Conservation (phyloP, 2,797 vertebrate genomes). For the Rhinella marina region DNA sequence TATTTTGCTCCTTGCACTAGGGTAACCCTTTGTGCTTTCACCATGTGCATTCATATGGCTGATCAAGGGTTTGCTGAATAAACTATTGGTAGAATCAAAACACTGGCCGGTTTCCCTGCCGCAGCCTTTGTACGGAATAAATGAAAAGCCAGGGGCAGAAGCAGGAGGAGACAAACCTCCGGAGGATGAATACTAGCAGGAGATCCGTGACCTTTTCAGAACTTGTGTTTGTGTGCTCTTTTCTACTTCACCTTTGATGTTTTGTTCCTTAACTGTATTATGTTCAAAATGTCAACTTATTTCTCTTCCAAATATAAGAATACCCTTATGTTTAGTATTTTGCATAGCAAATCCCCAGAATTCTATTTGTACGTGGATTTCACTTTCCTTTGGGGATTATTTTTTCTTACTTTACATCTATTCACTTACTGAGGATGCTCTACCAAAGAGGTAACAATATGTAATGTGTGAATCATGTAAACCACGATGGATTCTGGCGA, state of each 20-base stretch:
- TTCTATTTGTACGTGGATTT: not conserved
- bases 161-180: not conserved
- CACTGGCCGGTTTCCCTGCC: not conserved
- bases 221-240: not conserved
- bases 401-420: too few relatives aligned
- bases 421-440: not conserved
- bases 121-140: constrained; percentile 15
- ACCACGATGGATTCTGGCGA: not conserved
- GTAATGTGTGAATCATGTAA: not conserved
- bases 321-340: not conserved
- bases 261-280: constrained; percentile 36
- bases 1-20: not conserved
- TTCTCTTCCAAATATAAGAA: not conserved
- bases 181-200: constrained; percentile 3
- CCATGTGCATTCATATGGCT: not conserved
- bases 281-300: constrained; percentile 45
- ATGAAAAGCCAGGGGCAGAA: constrained; percentile 26
- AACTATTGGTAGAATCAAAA: constrained; percentile 20
- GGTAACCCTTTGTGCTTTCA: not conserved
- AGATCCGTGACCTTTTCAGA: constrained; percentile 44
- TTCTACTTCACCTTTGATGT: constrained; percentile 44
- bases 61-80: not conserved
- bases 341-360: not conserved
- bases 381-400: too few relatives aligned
- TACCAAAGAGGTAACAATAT: not conserved